phyloP scores from a whole-genome alignment of 2,113 vertebrate genomes.

The Bettongia penicillata region DNA sequence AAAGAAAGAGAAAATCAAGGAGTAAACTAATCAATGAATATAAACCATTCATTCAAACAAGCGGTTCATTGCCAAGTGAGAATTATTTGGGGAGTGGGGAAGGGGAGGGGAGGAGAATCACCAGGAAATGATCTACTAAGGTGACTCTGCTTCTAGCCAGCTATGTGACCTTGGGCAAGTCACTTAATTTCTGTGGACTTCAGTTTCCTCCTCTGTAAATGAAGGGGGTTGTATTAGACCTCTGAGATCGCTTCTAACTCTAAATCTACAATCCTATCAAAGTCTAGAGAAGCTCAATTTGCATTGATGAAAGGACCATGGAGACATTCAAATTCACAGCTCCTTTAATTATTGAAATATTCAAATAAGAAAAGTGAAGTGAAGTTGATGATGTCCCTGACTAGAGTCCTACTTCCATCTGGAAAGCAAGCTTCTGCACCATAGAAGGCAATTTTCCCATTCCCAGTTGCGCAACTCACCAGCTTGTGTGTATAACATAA shows the following conservation, averaged over 20 bases:
- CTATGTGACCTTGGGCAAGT: background rate
- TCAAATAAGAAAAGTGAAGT: background rate
- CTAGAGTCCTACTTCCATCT: background rate
- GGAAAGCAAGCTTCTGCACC: background rate
- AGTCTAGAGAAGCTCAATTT: background rate
- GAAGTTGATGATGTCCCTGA: background rate
- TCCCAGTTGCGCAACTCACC: background rate
- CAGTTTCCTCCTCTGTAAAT: background rate
- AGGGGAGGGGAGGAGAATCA: background rate
- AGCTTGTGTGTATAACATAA: background rate
- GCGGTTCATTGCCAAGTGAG: background rate
- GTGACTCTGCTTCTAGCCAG: background rate
- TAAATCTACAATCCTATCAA: background rate
- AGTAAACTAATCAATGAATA: background rate
- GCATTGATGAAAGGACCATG: background rate
- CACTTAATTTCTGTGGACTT: background rate
- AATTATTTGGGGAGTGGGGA: background rate
- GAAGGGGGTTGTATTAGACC: background rate
- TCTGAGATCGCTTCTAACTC: background rate
- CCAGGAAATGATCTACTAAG: background rate
- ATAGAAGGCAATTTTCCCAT: background rate
- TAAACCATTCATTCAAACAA: background rate
- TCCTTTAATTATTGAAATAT: background rate
- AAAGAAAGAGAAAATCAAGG: background rate
- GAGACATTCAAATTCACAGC: background rate